phyloP scores from a whole-genome alignment of 2,888 invertebrate species.

The Ochropacha duplaris region DNA sequence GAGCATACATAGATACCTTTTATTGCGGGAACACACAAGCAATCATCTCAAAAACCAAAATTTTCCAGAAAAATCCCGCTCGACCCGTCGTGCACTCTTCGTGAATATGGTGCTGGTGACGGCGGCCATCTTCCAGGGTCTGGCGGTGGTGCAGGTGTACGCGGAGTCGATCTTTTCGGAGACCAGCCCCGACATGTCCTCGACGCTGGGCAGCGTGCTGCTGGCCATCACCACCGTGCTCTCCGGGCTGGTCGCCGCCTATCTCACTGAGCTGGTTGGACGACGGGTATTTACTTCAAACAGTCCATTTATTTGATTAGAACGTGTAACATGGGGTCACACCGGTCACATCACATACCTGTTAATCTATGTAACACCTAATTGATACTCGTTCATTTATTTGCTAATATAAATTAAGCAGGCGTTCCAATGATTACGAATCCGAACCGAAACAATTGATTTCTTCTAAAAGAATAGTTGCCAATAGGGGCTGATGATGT shows the following conservation, averaged over 20 bases:
- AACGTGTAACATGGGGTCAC: too few species aligned
- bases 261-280: constrained; percentile 43
- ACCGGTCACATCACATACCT: too few species aligned
- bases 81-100: constrained; percentile 41
- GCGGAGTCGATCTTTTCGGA: constrained; percentile 43
- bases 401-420: too few species aligned
- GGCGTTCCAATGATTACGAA: too few species aligned
- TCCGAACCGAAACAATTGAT: too few species aligned
- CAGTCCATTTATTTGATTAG: background rate
- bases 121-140: constrained; percentile 42
- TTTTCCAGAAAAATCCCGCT: constrained; percentile 44
- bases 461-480: too few species aligned
- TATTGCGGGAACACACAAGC: too few species aligned
- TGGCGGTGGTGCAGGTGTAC: constrained; percentile 44
- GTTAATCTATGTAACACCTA: too few species aligned
- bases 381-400: too few species aligned
- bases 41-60: background rate
- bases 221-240: constrained; percentile 34
- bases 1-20: too few species aligned
- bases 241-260: constrained; percentile 37
- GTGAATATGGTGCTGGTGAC: constrained; percentile 30
- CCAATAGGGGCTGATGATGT: constrained; percentile 48
- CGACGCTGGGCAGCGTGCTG: constrained; percentile 37
- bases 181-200: constrained; percentile 42
- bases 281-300: constrained; percentile 37